Evolutionary conservation across 2,113 vertebrate species (phyloP).

Genomic region (Macquaria australasica): DNA sequence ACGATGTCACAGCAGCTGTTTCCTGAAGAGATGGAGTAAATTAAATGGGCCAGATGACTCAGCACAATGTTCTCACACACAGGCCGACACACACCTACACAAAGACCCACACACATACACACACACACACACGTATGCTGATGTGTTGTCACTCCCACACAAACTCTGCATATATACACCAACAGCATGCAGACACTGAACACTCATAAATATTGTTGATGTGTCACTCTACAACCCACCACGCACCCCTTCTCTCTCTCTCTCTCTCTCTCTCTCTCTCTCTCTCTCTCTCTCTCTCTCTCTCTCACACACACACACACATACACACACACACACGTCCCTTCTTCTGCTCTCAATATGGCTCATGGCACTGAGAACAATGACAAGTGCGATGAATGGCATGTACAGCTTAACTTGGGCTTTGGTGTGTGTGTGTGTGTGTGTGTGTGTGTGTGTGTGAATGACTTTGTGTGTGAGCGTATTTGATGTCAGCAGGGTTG

Average conservation of each 20-base stretch:
- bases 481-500: slow-evolving; percentile 78
- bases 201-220: slow-evolving; percentile 36
- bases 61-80: slow-evolving; percentile 45
- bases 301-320: neutral
- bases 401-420: slow-evolving; percentile 66
- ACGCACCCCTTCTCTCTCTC: neutral
- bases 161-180: slow-evolving; percentile 23
- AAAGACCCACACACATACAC: neutral
- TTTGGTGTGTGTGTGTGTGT: slow-evolving; percentile 50
- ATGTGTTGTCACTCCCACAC: slow-evolving; percentile 10
- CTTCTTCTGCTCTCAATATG: slow-evolving; percentile 40
- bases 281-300: neutral
- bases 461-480: slow-evolving; percentile 39
- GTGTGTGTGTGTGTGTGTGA: neutral
- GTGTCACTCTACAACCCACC: slow-evolving; percentile 35
- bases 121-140: neutral
- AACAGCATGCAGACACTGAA: slow-evolving; percentile 3
- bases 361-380: slow-evolving; percentile 66
- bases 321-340: neutral
- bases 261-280: neutral
- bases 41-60: slow-evolving; percentile 68
- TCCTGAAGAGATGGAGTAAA: slow-evolving; percentile 66
- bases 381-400: slow-evolving; percentile 66
- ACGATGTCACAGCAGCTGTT: slow-evolving; percentile 67
- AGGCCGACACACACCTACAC: neutral